These are phyloP conservation scores for Tholera decimalis DNA, from an alignment of 2,888 invertebrate genomes.

Conservation along the genomic window DNA sequence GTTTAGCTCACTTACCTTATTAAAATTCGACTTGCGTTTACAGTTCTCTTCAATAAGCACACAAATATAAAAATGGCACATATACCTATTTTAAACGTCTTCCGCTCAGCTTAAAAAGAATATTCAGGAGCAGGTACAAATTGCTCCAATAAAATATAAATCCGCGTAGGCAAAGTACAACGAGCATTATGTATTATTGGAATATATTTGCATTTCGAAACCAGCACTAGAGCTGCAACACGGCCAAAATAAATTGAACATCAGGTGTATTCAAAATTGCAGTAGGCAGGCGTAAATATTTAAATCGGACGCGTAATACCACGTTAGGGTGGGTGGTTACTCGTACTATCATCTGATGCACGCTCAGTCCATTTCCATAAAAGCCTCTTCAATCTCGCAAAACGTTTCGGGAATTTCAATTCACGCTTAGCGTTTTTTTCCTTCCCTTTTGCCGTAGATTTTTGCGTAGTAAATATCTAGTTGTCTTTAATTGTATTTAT, in stretches of 20 bases:
- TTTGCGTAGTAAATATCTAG: constrained; percentile 67
- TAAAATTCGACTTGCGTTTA: not conserved
- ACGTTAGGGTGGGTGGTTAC: constrained; percentile 71
- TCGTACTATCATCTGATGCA: constrained; percentile 83
- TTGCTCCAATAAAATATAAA: constrained; percentile 32
- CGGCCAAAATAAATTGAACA: constrained; percentile 78
- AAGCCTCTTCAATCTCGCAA: constrained; percentile 91
- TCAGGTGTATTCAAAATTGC: constrained; percentile 86
- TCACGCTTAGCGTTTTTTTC: constrained; percentile 85
- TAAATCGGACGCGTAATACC: constrained; percentile 82
- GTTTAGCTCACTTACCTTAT: not conserved
- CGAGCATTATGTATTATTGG: constrained; percentile 55
- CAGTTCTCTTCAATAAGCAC: not conserved
- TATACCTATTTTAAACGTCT: too few species aligned
- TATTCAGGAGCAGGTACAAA: not conserved
- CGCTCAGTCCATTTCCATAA: constrained; percentile 90
- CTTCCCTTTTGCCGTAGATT: constrained; percentile 69
- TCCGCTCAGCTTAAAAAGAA: not conserved
- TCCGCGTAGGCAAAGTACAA: constrained; percentile 26
- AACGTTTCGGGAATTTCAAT: constrained; percentile 90
- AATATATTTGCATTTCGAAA: constrained; percentile 68
- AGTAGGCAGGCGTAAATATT: constrained; percentile 85
- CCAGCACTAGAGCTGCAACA: constrained; percentile 60
- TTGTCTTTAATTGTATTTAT: constrained; percentile 57
- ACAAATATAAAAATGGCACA: too few species aligned